These are phyloP conservation scores for Lithophane leautieri DNA, from an alignment of 2,888 invertebrate species.

Conservation along the genomic window DNA sequence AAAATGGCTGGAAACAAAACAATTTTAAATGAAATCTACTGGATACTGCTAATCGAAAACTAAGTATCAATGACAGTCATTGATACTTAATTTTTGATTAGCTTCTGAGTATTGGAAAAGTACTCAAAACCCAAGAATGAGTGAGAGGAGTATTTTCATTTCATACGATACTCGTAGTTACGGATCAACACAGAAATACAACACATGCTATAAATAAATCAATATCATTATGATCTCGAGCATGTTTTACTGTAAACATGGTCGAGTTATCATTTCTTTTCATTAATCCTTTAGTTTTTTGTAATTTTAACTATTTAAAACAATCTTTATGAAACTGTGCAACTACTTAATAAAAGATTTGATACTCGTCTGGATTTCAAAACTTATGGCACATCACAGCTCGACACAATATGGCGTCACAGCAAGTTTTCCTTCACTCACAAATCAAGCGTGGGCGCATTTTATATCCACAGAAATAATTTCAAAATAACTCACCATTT, in stretches of 20 bases:
- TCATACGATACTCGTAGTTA: not conserved
- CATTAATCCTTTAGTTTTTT: not conserved
- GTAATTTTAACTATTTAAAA: not conserved
- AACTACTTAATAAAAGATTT: not conserved
- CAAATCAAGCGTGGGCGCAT: constrained; percentile 39
- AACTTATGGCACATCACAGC: not conserved
- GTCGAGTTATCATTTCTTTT: not conserved
- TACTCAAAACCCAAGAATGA: not conserved
- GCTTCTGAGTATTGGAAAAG: not conserved
- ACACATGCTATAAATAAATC: not conserved
- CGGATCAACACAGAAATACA: not conserved
- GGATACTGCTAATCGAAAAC: not conserved
- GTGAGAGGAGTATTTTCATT: not conserved
- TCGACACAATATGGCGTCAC: not conserved
- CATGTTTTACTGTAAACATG: not conserved
- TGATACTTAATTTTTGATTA: not conserved
- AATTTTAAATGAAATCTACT: not conserved
- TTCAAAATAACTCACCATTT: constrained; percentile 47
- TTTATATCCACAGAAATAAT: constrained; percentile 29
- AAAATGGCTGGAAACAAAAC: not conserved
- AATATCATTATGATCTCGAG: not conserved
- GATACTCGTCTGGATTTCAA: not conserved
- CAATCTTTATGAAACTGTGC: not conserved
- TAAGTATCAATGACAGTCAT: not conserved
- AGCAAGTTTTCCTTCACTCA: constrained; percentile 12